A percentile compares a stretch with the other conserved stretches of the same genome.
Conservation (phyloP, 2,888 invertebrate genomes). For the Apoderus coryli region DNA sequence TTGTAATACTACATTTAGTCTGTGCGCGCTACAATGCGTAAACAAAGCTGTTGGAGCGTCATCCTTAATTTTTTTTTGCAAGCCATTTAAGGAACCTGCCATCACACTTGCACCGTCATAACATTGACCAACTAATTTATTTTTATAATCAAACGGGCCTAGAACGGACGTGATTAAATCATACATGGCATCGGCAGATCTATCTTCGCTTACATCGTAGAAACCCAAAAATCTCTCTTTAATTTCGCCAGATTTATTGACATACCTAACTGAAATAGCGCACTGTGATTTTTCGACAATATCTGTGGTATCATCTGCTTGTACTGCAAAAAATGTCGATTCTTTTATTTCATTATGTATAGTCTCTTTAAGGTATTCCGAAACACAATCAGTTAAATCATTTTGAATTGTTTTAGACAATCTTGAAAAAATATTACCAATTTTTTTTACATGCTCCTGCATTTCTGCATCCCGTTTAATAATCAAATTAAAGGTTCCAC, state of each 20-base stretch:
- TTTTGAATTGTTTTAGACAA: slow-evolving; percentile 12
- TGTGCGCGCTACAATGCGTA: background rate
- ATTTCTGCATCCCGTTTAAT: slow-evolving; percentile 7
- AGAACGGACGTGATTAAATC: slow-evolving; percentile 12
- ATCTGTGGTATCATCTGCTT: slow-evolving; percentile 12
- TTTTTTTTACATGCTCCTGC: slow-evolving; percentile 10
- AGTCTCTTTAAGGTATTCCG: slow-evolving; percentile 8
- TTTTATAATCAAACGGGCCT: slow-evolving; percentile 12
- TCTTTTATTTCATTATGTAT: slow-evolving; percentile 11
- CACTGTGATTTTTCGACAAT: slow-evolving; percentile 12
- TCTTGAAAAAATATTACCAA: slow-evolving; percentile 5
- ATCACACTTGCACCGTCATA: slow-evolving; percentile 19
- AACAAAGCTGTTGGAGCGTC: background rate
- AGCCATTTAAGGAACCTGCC: slow-evolving; percentile 12
- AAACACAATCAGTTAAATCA: slow-evolving; percentile 11
- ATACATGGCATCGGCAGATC: slow-evolving; percentile 15
- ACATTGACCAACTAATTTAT: slow-evolving; percentile 16
- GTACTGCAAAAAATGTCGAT: slow-evolving; percentile 11
- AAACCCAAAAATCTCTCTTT: slow-evolving; percentile 17
- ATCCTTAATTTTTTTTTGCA: slow-evolving; percentile 1
- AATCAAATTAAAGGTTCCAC: slow-evolving; percentile 6
- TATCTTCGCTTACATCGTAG: slow-evolving; percentile 14
- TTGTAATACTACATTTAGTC: background rate
- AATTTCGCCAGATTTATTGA: slow-evolving; percentile 6
- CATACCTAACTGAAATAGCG: slow-evolving; percentile 10